Conservation (phyloP, 2,113 vertebrate species). For the Paradisaea rubra region DNA sequence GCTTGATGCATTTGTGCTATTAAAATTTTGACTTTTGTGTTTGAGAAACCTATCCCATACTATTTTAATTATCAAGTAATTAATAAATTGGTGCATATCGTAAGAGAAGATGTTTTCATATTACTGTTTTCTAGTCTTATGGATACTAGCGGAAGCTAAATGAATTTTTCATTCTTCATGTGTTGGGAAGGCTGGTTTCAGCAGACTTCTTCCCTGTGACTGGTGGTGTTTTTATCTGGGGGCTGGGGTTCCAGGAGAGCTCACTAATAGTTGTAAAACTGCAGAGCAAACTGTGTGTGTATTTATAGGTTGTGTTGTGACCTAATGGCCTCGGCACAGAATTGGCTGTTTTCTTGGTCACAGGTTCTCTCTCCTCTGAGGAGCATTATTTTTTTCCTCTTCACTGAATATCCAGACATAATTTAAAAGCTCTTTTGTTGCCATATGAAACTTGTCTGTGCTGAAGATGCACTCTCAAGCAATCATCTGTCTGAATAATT, state of each 20-base stretch:
- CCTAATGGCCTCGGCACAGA: background rate
- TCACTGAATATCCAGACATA: background rate
- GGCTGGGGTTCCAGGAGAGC: background rate
- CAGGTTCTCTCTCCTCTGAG: background rate
- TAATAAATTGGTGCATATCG: background rate
- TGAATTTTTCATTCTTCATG: background rate
- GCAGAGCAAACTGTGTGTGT: background rate
- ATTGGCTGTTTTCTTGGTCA: background rate
- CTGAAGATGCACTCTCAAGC: background rate
- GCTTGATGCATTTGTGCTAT: background rate
- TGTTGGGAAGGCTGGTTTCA: background rate
- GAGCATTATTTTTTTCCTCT: background rate
- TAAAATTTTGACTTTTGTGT: background rate
- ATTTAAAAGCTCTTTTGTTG: background rate
- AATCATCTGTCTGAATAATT: background rate
- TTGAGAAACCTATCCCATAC: background rate
- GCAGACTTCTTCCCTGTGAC: background rate
- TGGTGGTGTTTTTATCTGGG: background rate
- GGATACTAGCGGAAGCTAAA: background rate
- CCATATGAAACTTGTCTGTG: background rate
- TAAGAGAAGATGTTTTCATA: background rate
- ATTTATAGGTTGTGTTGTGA: background rate
- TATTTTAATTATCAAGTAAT: background rate
- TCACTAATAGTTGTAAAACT: background rate
- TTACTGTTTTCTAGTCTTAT: background rate